Evolutionary conservation across 2,113 vertebrate genomes (phyloP), one percentile per base, ranked within the genome.

Genomic region (Eulemur macaco): DNA sequence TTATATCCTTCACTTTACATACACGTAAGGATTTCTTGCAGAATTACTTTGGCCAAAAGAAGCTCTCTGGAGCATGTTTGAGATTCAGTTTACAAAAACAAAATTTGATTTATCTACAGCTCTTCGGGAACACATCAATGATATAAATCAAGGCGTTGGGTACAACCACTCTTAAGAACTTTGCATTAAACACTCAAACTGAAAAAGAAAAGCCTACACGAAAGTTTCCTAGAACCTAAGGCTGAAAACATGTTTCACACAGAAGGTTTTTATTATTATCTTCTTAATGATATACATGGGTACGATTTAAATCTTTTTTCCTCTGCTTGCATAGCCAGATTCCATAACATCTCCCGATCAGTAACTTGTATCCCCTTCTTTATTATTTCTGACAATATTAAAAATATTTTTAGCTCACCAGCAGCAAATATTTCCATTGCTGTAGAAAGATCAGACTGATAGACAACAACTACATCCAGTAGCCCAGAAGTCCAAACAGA

Each of bases 191-290:
- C 66, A 95, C 74, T 92, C 69, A 12, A 66, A 64, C 64, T 96
- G 66, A 94, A 89, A 97, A 91, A 95, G 69, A 94, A n/a, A n/a
- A 96, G 34, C 76, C 81, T 95, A 94, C 91, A 95, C 64, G 95
- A 86, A 74, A 82, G 90, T 97, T 90, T 93, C 81, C 47, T 77
- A 97, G 73, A 97, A 87, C 69, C 83, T 86, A 42, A 89, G 68
- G 88, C 96, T 91, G 3, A 78, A 93, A 95, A 56, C 94, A 93
- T 93, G 76, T 86, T 81, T 92, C 86, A 21, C 83, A 91, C 97
- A 98, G 96, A 76, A 98, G 97, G 97, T 97, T 98, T 98, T 95
- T 95, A 97, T 98, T 98, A 97, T 95, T 66, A 66, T 97, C 94
- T 97, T 97, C 92, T 95, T 82, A 94, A 77, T 86, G 73, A 95